Evolutionary conservation across 2,888 invertebrate genomes (phyloP).

Genomic region (Synanthedon andrenaeformis): DNA sequence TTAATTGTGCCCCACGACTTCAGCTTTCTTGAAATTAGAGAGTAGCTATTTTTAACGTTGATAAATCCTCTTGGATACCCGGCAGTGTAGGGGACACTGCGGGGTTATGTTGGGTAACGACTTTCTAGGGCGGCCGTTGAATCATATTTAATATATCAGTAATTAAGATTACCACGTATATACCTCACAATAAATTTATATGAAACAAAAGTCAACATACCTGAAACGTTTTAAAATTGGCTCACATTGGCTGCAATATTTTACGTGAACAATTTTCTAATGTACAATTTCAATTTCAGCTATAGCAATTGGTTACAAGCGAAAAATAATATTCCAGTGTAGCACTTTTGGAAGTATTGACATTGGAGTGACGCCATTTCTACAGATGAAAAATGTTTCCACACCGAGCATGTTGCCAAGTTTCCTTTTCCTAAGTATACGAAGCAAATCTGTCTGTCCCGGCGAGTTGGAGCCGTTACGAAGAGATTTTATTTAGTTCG

Average conservation of each 20-base stretch:
- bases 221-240: too few species aligned
- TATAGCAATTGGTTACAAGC: conserved; percentile 6
- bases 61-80: too few species aligned
- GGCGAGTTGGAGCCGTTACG: conserved; percentile 35
- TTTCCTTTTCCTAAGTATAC: conserved; percentile 17
- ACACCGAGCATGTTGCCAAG: conserved; percentile 30
- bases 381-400: conserved; percentile 27
- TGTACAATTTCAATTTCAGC: conserved; percentile 5
- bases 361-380: conserved; percentile 23
- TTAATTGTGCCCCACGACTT: too few species aligned
- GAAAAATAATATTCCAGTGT: conserved; percentile 8
- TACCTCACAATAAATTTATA: too few species aligned
- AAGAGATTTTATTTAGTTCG: conserved; percentile 27
- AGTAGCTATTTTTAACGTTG: too few species aligned
- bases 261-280: conserved; percentile 3
- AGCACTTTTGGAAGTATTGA: conserved; percentile 13
- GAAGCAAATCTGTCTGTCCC: conserved; percentile 30
- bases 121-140: too few species aligned
- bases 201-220: too few species aligned
- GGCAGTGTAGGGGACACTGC: too few species aligned
- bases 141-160: too few species aligned
- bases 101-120: too few species aligned
- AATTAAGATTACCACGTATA: too few species aligned
- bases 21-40: too few species aligned
- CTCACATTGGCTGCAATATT: conserved; percentile 1